phyloP scores from a whole-genome alignment of 2,888 invertebrate species.

The Temnothorax ravouxi region DNA sequence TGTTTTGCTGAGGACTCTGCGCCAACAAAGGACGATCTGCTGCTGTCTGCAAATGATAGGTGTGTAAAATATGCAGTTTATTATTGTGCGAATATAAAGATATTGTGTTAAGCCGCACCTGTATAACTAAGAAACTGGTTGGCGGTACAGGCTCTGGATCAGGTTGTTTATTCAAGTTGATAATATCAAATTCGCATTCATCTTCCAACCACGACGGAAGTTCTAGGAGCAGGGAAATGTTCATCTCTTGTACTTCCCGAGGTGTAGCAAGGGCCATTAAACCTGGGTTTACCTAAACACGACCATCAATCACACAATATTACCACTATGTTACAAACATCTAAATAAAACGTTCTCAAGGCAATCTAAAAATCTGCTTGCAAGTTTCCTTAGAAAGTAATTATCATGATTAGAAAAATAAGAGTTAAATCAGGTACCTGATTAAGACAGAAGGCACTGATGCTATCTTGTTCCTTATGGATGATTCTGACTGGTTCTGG shows the following conservation, averaged over 20 bases:
- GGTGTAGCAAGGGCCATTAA: constrained; percentile 97
- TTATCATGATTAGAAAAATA: not conserved
- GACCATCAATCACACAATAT: constrained; percentile 1
- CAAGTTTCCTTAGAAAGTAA: constrained; percentile 1
- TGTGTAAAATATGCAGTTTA: constrained; percentile 17
- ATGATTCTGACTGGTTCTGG: constrained; percentile 97
- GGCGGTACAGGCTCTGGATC: constrained; percentile 92
- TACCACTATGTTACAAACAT: not conserved
- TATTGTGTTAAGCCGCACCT: constrained; percentile 86
- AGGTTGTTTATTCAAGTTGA: constrained; percentile 90
- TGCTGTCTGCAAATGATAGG: constrained; percentile 85
- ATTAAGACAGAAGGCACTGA: constrained; percentile 98
- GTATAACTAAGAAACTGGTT: constrained; percentile 96
- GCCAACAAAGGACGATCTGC: constrained; percentile 87
- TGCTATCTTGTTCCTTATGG: constrained; percentile 99
- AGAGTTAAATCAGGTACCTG: constrained; percentile 88
- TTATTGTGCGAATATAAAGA: not conserved
- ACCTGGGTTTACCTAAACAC: constrained; percentile 90
- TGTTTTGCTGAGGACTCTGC: constrained; percentile 89
- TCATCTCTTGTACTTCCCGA: constrained; percentile 99
- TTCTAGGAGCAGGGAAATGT: constrained; percentile 96
- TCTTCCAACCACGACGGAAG: constrained; percentile 98
- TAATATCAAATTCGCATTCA: constrained; percentile 98
- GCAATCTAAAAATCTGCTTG: not conserved
- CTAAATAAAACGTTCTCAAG: not conserved